Evolutionary conservation across 2,888 invertebrate genomes (phyloP).

Genomic region (Aleiodes testaceus): DNA sequence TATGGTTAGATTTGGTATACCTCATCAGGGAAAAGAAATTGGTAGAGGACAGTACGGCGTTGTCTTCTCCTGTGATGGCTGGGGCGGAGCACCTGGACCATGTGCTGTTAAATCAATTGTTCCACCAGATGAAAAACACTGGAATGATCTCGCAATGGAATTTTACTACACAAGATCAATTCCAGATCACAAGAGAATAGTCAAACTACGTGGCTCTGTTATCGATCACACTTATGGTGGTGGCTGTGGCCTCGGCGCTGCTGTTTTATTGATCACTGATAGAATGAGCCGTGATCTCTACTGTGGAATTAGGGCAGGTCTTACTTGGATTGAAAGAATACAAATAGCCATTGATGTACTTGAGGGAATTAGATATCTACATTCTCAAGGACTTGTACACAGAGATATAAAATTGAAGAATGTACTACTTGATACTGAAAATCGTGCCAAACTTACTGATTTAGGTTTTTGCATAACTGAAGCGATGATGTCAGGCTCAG

Average conservation of each 20-base stretch:
- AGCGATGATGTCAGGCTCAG: slow-evolving; percentile 91
- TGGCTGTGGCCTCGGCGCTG: slow-evolving; percentile 75
- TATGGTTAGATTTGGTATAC: slow-evolving; percentile 82
- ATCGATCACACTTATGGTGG: slow-evolving; percentile 86
- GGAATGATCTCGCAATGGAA: slow-evolving; percentile 93
- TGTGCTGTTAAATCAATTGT: slow-evolving; percentile 91
- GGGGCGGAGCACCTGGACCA: slow-evolving; percentile 83
- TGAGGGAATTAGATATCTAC: slow-evolving; percentile 90
- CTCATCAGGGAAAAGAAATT: slow-evolving; percentile 79
- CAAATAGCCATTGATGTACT: slow-evolving; percentile 87
- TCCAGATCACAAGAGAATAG: slow-evolving; percentile 86
- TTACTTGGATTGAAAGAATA: slow-evolving; percentile 79
- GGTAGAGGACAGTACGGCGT: slow-evolving; percentile 92
- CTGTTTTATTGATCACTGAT: slow-evolving; percentile 88
- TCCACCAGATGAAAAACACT: slow-evolving; percentile 90
- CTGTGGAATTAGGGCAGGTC: slow-evolving; percentile 81
- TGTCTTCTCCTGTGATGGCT: slow-evolving; percentile 84
- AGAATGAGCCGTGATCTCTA: slow-evolving; percentile 85
- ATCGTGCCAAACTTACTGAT: slow-evolving; percentile 88
- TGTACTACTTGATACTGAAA: slow-evolving; percentile 83
- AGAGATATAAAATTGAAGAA: slow-evolving; percentile 93
- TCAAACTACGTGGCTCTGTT: slow-evolving; percentile 84
- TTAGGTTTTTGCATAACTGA: slow-evolving; percentile 93
- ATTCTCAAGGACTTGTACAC: slow-evolving; percentile 90
- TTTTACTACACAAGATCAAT: slow-evolving; percentile 92